Evolutionary conservation across 2,113 vertebrate genomes (phyloP).

Genomic region (rat (Rattus norvegicus)): GRCr8 NC_086020.1:185745501-185746000

Average conservation of each 20-base stretch:
- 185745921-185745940: not conserved
- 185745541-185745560: constrained; percentile 74
- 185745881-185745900: not conserved
- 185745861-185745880: not conserved
- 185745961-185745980: not conserved
- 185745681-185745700: constrained; percentile 38
- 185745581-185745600: constrained; percentile 27
- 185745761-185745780: not conserved
- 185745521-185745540: constrained; percentile 78
- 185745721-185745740: constrained; percentile 73
- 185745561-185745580: constrained; percentile 75
- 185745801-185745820: not conserved
- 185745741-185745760: constrained; percentile 10
- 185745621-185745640: not conserved
- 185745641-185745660: not conserved
- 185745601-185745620: constrained; percentile 12
- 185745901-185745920: not conserved
- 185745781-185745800: not conserved
- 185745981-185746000: not conserved
- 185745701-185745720: constrained; percentile 28
- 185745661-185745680: constrained; percentile 59
- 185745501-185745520: constrained; percentile 82
- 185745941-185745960: not conserved
- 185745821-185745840: not conserved
- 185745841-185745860: not conserved